Conservation (phyloP, 2,888 invertebrate species). For the Ophion ventricosus region DNA sequence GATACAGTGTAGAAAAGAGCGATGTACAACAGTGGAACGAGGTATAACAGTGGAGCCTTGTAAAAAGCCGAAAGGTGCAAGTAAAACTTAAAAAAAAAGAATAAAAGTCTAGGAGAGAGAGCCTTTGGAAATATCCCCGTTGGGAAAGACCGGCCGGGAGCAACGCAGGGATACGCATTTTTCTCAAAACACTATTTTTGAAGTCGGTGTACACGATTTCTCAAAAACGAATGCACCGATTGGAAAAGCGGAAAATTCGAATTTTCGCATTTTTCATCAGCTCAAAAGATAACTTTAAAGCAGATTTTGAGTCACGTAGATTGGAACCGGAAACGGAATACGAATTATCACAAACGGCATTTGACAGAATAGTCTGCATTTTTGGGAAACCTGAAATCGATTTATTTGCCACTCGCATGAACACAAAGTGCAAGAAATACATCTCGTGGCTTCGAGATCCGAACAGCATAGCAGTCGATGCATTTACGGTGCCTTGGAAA, state of each 20-base stretch:
- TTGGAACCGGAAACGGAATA: slow-evolving; percentile 24
- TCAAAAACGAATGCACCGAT: too few species aligned
- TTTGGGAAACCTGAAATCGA: slow-evolving; percentile 18
- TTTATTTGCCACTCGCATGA: slow-evolving; percentile 12
- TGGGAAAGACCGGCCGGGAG: too few species aligned
- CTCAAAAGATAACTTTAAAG: slow-evolving; percentile 43
- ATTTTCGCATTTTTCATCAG: slow-evolving; percentile 50
- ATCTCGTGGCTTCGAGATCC: slow-evolving; percentile 9
- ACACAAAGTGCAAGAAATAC: not conserved
- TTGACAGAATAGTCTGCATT: not conserved
- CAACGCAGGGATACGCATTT: too few species aligned
- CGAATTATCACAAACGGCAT: not conserved
- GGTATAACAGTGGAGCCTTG: too few species aligned
- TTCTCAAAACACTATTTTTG: too few species aligned
- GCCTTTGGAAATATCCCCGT: too few species aligned
- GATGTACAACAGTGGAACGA: too few species aligned
- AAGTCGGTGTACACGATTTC: too few species aligned
- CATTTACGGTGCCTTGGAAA: slow-evolving; percentile 6
- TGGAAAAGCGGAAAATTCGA: slow-evolving; percentile 42
- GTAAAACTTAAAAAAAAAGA: too few species aligned
- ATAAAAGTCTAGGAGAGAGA: too few species aligned
- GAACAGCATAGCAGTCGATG: not conserved
- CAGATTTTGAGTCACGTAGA: slow-evolving; percentile 37
- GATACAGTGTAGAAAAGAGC: too few species aligned
- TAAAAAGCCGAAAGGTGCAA: too few species aligned